These are phyloP conservation scores for Paratrypauchen microcephalus DNA, from an alignment of 2,797 vertebrate species.

Conservation along the genomic window DNA sequence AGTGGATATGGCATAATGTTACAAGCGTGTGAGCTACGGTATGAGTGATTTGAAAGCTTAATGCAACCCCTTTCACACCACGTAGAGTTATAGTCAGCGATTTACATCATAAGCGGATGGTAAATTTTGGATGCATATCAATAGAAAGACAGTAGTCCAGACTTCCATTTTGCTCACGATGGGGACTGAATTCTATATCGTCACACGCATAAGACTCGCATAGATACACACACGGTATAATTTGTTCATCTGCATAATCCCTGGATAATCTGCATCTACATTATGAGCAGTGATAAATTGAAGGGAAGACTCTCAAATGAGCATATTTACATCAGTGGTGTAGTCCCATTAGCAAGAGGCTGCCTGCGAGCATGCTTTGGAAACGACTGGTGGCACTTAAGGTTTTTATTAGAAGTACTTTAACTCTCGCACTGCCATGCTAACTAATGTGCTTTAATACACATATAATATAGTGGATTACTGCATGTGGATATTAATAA, in stretches of 20 bases:
- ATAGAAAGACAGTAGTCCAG: conserved; percentile 63
- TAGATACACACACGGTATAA: conserved; percentile 77
- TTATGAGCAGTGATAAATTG: conserved; percentile 72
- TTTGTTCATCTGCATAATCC: conserved; percentile 73
- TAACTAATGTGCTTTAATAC: conserved; percentile 75
- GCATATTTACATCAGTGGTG: conserved; percentile 75
- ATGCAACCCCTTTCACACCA: conserved; percentile 61
- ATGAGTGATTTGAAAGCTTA: conserved; percentile 76
- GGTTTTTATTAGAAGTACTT: conserved; percentile 79
- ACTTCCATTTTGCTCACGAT: conserved; percentile 51
- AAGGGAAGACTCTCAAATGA: conserved; percentile 74
- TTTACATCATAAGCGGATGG: conserved; percentile 78
- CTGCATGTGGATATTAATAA: conserved; percentile 72
- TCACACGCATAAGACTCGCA: conserved; percentile 68
- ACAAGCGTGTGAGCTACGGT: conserved; percentile 45
- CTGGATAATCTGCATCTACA: conserved; percentile 79
- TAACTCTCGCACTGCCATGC: conserved; percentile 58
- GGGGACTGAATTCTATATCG: conserved; percentile 70
- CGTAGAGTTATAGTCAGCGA: conserved; percentile 69
- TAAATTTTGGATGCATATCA: conserved; percentile 73
- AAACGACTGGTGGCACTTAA: conserved; percentile 70
- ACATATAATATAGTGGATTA: conserved; percentile 75
- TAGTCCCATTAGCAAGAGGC: conserved; percentile 72
- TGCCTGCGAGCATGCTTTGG: conserved; percentile 59
- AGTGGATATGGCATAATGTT: conserved; percentile 58